Percentiles rank a stretch among this genome's conserved stretches.
Evolutionary conservation across 1,140 invertebrate genomes (phyloP).

Genomic region (Ridgeia piscesae): DNA sequence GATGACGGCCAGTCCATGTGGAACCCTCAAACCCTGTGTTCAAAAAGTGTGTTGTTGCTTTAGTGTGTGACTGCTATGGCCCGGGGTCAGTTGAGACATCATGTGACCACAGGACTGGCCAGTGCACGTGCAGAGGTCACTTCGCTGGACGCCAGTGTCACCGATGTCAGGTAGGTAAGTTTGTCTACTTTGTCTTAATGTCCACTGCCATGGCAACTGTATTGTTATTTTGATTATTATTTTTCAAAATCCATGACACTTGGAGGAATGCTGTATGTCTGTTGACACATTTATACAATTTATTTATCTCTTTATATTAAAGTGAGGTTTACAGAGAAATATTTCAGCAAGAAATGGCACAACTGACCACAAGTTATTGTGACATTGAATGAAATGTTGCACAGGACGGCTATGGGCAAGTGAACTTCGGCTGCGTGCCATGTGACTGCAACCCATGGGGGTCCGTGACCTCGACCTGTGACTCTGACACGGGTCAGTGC

Average conservation of each 20-base stretch:
- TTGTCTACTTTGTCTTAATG: conserved; percentile 22
- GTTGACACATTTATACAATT: background rate
- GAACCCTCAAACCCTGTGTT: too few relatives aligned
- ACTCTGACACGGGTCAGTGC: conserved; percentile 47
- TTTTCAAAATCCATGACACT: background rate
- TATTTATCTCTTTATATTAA: too few relatives aligned
- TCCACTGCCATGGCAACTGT: conserved; percentile 15
- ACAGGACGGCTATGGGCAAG: conserved; percentile 63
- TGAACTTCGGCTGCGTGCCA: conserved; percentile 49
- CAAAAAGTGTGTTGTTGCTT: background rate
- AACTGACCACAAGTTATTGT: background rate
- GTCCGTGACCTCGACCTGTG: conserved; percentile 72
- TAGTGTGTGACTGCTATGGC: conserved; percentile 65
- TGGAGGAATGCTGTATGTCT: background rate
- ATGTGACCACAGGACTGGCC: conserved; percentile 72
- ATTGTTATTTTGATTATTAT: too few relatives aligned
- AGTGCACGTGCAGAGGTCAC: conserved; percentile 77
- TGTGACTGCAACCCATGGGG: conserved; percentile 84
- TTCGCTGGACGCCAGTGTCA: conserved; percentile 87
- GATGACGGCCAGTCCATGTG: too few relatives aligned
- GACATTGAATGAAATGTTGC: background rate
- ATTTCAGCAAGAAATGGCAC: too few relatives aligned
- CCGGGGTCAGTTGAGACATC: conserved; percentile 75
- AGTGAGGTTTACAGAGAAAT: background rate
- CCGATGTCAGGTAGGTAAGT: conserved; percentile 40